Percentiles rank a stretch among this genome's conserved stretches.
Conservation (phyloP, 2,113 vertebrate genomes). For the Pseudorectes ferrugineus region DNA sequence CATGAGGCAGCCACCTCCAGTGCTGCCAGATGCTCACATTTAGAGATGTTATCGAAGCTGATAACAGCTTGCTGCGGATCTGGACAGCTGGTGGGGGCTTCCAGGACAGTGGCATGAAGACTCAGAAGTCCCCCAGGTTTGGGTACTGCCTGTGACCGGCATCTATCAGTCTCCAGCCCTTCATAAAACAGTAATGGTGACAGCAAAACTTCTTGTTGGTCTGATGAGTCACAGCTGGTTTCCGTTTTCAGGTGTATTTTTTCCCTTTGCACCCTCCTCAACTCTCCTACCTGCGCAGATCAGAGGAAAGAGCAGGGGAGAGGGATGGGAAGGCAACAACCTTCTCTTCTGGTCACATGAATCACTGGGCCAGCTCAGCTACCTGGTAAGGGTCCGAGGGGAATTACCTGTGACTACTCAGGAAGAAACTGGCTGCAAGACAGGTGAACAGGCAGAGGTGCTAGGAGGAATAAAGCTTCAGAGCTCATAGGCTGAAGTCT, state of each 20-base stretch:
- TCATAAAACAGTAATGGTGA: accelerated
- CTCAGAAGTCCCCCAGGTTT: not conserved
- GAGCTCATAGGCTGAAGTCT: accelerated
- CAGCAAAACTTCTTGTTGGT: not conserved
- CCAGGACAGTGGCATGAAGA: not conserved
- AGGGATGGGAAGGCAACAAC: not conserved
- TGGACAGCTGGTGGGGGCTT: accelerated
- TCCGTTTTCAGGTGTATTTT: not conserved
- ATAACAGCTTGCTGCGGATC: accelerated
- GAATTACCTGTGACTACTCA: not conserved
- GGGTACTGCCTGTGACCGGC: not conserved
- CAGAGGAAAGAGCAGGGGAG: not conserved
- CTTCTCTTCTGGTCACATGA: accelerated
- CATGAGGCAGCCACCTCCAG: accelerated
- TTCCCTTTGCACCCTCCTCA: not conserved
- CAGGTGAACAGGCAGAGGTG: not conserved
- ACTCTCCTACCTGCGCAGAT: not conserved
- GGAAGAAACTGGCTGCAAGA: not conserved
- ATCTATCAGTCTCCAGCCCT: not conserved
- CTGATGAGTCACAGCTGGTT: not conserved
- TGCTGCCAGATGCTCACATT: accelerated
- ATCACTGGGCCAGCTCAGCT: not conserved
- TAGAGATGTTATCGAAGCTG: no score
- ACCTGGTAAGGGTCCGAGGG: accelerated
- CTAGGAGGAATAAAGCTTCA: not conserved